phyloP scores from a whole-genome alignment of 2,888 invertebrate genomes.

The Sabatieria punctata region DNA sequence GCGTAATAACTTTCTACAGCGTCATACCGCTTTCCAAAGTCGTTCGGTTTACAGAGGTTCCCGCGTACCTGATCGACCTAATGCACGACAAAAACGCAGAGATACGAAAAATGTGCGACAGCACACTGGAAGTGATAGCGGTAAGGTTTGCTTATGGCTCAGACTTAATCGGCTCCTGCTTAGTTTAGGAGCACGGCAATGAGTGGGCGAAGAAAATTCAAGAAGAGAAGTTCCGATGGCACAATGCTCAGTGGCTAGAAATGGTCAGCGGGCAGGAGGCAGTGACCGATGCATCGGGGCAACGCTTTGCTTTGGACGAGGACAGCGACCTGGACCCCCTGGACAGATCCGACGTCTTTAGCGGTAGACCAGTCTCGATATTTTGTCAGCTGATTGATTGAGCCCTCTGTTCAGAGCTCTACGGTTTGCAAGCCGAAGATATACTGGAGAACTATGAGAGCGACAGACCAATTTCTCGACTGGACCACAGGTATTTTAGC shows the following conservation, averaged over 20 bases:
- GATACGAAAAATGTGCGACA: constrained; percentile 81
- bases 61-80: constrained; percentile 84
- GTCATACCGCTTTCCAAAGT: too few relatives aligned
- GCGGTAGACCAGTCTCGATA: too few relatives aligned
- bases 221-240: constrained; percentile 85
- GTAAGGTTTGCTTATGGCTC: constrained; percentile 36
- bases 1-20: constrained; percentile 43
- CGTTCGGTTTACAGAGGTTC: constrained; percentile 68
- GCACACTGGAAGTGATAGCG: constrained; percentile 81
- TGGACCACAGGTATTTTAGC: too few relatives aligned
- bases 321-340: too few relatives aligned
- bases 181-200: constrained; percentile 50
- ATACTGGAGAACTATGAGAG: not conserved
- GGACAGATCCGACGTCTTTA: too few relatives aligned
- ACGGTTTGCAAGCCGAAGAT: constrained; percentile 1
- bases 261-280: constrained; percentile 50
- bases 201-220: constrained; percentile 87
- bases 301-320: too few relatives aligned
- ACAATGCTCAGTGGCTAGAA: constrained; percentile 93
- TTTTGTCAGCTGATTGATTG: too few relatives aligned
- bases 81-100: constrained; percentile 92
- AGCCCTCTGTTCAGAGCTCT: not conserved
- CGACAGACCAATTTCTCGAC: too few relatives aligned
- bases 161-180: not conserved
- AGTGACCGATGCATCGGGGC: not conserved